Evolutionary conservation across 2,888 invertebrate genomes (phyloP).

Genomic region (Phengaris alcon): DNA sequence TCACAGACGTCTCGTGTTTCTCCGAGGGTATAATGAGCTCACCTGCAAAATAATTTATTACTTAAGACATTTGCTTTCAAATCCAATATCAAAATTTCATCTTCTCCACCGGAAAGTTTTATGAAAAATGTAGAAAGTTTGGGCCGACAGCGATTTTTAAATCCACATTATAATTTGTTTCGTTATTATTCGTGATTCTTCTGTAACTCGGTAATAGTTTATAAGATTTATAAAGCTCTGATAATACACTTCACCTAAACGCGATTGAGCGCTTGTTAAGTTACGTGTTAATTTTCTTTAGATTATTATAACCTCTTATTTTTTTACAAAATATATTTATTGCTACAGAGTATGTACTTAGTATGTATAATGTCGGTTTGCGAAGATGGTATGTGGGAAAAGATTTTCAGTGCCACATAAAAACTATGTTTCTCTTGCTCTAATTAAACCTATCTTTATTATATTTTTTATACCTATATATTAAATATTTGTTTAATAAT

Average conservation of each 20-base stretch:
- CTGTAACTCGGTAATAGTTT: slow-evolving; percentile 45
- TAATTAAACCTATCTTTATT: too few species aligned
- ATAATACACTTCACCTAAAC: slow-evolving; percentile 6
- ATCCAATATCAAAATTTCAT: slow-evolving; percentile 78
- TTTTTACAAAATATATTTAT: neutral
- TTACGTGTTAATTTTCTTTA: neutral
- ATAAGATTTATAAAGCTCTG: slow-evolving; percentile 22
- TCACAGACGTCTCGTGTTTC: slow-evolving; percentile 88
- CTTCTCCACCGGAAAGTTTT: slow-evolving; percentile 67
- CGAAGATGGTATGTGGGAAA: too few species aligned
- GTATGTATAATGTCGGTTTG: too few species aligned
- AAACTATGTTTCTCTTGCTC: too few species aligned
- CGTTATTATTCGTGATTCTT: slow-evolving; percentile 65
- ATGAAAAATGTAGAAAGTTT: slow-evolving; percentile 78
- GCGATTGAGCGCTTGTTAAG: neutral
- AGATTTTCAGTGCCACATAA: too few species aligned
- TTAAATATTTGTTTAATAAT: too few species aligned
- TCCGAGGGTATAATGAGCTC: slow-evolving; percentile 91
- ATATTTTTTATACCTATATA: too few species aligned
- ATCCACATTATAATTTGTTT: slow-evolving; percentile 76
- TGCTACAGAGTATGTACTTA: too few species aligned
- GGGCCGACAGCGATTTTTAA: slow-evolving; percentile 75
- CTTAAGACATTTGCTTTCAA: slow-evolving; percentile 69
- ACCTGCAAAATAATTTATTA: slow-evolving; percentile 78
- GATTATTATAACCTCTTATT: neutral